Evolutionary conservation across 35 echinoderm and acorn worm species (phyloP).

Genomic region (Ophioderma brevispina): DNA sequence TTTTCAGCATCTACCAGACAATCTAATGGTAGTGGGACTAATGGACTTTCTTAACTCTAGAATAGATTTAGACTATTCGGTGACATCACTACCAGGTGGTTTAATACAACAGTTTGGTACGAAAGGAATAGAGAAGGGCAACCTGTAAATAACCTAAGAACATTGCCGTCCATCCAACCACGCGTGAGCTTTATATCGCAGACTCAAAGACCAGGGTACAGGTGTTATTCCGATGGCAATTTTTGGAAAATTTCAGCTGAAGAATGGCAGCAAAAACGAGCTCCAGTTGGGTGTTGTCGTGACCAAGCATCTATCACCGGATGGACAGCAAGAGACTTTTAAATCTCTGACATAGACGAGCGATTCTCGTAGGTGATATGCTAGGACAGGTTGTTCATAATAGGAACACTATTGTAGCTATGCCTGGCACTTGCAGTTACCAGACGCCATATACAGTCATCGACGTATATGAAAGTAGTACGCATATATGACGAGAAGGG

Average conservation of each 20-base stretch:
- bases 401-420: slow-evolving; percentile 65
- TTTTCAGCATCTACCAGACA: slow-evolving; percentile 54
- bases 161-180: slow-evolving; percentile 38
- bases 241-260: slow-evolving; percentile 58
- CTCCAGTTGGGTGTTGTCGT: slow-evolving; percentile 44
- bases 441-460: slow-evolving; percentile 66
- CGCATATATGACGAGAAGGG: slow-evolving; percentile 53
- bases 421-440: slow-evolving; percentile 73
- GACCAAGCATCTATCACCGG: slow-evolving; percentile 50
- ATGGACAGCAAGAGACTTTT: slow-evolving; percentile 53
- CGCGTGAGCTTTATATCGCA: slow-evolving; percentile 61
- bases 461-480: slow-evolving; percentile 61
- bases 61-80: slow-evolving; percentile 42
- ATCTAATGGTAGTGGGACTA: slow-evolving; percentile 31
- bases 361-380: slow-evolving; percentile 57
- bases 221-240: slow-evolving; percentile 66
- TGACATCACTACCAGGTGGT: slow-evolving; percentile 20
- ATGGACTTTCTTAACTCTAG: slow-evolving; percentile 62
- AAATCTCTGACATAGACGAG: slow-evolving; percentile 70
- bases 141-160: slow-evolving; percentile 69
- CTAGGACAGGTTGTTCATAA: slow-evolving; percentile 54
- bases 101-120: slow-evolving; percentile 69
- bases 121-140: slow-evolving; percentile 65
- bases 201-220: slow-evolving; percentile 86
- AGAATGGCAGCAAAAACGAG: slow-evolving; percentile 64